phyloP scores from a whole-genome alignment of 2,888 invertebrate species.

The Dryomyza anilis region DNA sequence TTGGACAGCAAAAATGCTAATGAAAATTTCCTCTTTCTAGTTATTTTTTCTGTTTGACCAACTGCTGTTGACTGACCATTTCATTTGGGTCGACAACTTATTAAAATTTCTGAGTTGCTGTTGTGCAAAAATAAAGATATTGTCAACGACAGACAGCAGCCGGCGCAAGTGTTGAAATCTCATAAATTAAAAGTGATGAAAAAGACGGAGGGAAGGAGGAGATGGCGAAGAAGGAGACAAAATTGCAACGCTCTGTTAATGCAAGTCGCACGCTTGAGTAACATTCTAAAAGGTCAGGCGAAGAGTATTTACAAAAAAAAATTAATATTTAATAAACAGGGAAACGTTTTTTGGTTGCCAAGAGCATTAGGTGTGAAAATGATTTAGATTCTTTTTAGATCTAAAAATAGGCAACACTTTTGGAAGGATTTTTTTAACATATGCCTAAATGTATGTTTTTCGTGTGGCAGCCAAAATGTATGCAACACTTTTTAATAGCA shows the following conservation, averaged over 20 bases:
- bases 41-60: neutral
- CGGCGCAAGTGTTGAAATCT: constrained; percentile 5
- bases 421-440: too few relatives aligned
- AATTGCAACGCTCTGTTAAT: neutral
- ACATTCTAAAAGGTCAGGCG: too few relatives aligned
- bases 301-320: too few relatives aligned
- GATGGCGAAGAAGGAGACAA: neutral
- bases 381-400: too few relatives aligned
- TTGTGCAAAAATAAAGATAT: neutral
- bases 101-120: constrained; percentile 7
- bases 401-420: too few relatives aligned
- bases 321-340: too few relatives aligned
- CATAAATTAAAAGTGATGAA: neutral
- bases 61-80: neutral
- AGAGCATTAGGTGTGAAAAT: too few relatives aligned
- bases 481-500: too few relatives aligned
- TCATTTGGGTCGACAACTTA: neutral
- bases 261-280: too few relatives aligned
- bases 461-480: too few relatives aligned
- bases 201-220: neutral
- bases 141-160: neutral
- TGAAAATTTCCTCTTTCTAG: neutral
- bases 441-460: too few relatives aligned
- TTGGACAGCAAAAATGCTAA: constrained; percentile 6
- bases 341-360: too few relatives aligned